A percentile compares a stretch with the other conserved stretches of the same genome.
phyloP scores from a whole-genome alignment of 2,888 invertebrate genomes.

The Altica lythri region DNA sequence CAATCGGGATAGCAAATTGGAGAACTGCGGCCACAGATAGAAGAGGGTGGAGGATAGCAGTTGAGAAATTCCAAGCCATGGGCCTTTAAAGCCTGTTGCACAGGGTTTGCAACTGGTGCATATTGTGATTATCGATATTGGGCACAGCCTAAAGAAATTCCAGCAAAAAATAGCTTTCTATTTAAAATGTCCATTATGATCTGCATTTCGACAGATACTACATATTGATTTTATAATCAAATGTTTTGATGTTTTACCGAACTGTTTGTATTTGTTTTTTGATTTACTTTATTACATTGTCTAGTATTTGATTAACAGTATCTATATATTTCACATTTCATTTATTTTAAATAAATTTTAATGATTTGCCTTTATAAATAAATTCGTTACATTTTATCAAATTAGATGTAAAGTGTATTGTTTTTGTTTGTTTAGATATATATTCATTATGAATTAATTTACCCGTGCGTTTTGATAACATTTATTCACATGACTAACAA shows the following conservation, averaged over 20 bases:
- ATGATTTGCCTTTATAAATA: background rate
- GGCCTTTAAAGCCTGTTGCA: too few relatives aligned
- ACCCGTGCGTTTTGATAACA: background rate
- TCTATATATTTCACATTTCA: background rate
- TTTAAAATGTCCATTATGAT: background rate
- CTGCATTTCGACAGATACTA: background rate
- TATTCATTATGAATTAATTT: slow-evolving; percentile 10
- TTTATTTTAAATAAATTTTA: background rate
- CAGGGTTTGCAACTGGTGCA: too few relatives aligned
- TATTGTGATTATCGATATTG: too few relatives aligned
- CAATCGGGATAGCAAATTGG: too few relatives aligned
- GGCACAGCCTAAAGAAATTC: background rate
- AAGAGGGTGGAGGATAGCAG: too few relatives aligned
- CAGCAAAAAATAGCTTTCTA: background rate
- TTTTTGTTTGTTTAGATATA: background rate
- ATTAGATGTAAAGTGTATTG: slow-evolving; percentile 3
- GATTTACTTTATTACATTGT: too few relatives aligned
- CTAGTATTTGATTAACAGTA: background rate
- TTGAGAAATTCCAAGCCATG: too few relatives aligned
- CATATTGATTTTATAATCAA: background rate
- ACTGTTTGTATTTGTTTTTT: background rate
- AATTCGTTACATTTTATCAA: background rate
- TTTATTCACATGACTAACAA: too few relatives aligned
- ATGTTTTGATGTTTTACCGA: background rate
- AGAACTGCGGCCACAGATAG: too few relatives aligned